These are phyloP conservation scores for Actinostola sp. DNA, from an alignment of 92 coral and sea anemone species.

Conservation along the genomic window DNA sequence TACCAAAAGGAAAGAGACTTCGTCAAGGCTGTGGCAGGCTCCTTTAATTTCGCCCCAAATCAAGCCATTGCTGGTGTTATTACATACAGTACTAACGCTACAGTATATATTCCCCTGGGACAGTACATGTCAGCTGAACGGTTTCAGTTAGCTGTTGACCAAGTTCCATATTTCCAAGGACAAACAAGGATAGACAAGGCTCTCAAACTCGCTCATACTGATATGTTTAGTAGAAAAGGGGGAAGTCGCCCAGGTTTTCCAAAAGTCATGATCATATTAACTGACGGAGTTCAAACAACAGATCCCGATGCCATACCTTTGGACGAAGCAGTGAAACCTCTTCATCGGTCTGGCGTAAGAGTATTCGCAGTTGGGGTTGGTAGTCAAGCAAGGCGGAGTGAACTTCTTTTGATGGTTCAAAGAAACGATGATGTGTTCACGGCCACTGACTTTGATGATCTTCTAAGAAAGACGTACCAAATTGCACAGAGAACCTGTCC, in stretches of 20 bases:
- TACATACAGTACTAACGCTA: slow-evolving; percentile 72
- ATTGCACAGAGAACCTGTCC: slow-evolving; percentile 55
- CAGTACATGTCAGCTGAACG: slow-evolving; percentile 12
- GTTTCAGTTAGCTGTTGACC: slow-evolving; percentile 66
- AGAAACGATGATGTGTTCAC: slow-evolving; percentile 50
- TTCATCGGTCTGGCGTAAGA: slow-evolving; percentile 58
- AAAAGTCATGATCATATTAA: slow-evolving; percentile 66
- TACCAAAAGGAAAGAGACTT: slow-evolving; percentile 72
- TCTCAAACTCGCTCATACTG: slow-evolving; percentile 58
- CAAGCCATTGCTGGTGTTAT: slow-evolving; percentile 63
- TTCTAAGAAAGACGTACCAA: slow-evolving; percentile 48
- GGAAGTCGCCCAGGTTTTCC: slow-evolving; percentile 62
- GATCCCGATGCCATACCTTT: slow-evolving; percentile 70
- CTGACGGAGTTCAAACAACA: slow-evolving; percentile 75
- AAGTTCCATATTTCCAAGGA: slow-evolving; percentile 62
- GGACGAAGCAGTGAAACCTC: slow-evolving; percentile 62
- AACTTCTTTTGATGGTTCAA: slow-evolving; percentile 74
- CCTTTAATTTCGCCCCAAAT: slow-evolving; percentile 61
- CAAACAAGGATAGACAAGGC: slow-evolving; percentile 87
- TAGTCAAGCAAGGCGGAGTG: slow-evolving; percentile 36
- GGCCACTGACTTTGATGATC: slow-evolving; percentile 70
- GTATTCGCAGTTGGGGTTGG: slow-evolving; percentile 73
- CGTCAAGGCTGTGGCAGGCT: slow-evolving; percentile 65
- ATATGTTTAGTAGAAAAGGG: slow-evolving; percentile 46
- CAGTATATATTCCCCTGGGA: slow-evolving; percentile 38